Evolutionary conservation across 2,888 invertebrate species (phyloP).

Genomic region (Drosophila conformis): DNA sequence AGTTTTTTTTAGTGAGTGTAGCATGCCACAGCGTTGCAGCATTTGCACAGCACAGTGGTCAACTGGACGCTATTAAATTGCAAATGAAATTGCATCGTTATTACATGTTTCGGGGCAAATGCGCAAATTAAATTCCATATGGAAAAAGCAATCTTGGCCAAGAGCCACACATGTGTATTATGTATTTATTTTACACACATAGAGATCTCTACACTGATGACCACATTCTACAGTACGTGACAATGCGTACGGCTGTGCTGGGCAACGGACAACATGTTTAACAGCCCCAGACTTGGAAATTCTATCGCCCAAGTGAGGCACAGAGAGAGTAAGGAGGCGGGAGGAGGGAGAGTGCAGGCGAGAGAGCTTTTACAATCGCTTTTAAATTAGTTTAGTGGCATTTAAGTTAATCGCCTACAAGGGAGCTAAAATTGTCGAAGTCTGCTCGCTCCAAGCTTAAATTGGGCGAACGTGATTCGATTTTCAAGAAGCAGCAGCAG

Average conservation of each 20-base stretch:
- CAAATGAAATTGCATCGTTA: constrained; percentile 82
- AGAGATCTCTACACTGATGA: constrained; percentile 54
- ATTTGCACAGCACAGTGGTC: constrained; percentile 30
- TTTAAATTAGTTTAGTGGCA: constrained; percentile 84
- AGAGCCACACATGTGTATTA: constrained; percentile 44
- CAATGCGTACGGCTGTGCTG: constrained; percentile 46
- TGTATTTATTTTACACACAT: constrained; percentile 72
- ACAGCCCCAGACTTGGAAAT: constrained; percentile 69
- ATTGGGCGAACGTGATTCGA: constrained; percentile 82
- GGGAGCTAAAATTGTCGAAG: constrained; percentile 76
- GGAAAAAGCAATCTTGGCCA: constrained; percentile 81
- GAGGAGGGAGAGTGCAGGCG: constrained; percentile 4
- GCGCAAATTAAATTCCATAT: constrained; percentile 84
- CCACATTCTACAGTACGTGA: constrained; percentile 71
- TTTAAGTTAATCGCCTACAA: constrained; percentile 82
- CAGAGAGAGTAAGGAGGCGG: background rate
- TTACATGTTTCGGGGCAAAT: constrained; percentile 77
- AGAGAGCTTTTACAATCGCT: constrained; percentile 79
- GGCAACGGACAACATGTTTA: constrained; percentile 71
- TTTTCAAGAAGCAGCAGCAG: constrained; percentile 72
- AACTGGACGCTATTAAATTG: constrained; percentile 57
- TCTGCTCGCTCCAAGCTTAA: constrained; percentile 45
- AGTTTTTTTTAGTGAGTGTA: constrained; percentile 2
- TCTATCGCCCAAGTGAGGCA: constrained; percentile 45
- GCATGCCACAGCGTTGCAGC: constrained; percentile 23